Base-by-base conservation (phyloP, 2,113 vertebrate species). In the Noturus placidus region DNA sequence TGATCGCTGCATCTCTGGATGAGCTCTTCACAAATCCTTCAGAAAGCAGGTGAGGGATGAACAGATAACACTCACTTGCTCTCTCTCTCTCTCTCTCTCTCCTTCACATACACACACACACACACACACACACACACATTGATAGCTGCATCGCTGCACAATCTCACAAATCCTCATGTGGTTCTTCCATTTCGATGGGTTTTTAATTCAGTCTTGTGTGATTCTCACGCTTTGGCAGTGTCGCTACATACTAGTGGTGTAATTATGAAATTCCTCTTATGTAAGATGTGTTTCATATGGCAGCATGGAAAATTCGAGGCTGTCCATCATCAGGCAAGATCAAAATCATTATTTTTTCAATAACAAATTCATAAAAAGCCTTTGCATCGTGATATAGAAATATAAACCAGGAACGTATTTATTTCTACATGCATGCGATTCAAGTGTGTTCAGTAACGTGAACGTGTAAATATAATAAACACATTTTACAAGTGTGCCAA, bases 21-120 rank as follows among this genome's bases (percentile, higher is more conserved):
- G 79, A 81, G 79, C 56, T 81, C 10, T 81, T 81, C 25, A 81
- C 17, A 59, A 38, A 59, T 59, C 79, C 61, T 86, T 54, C 59
- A 80, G 76, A 50, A 69, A 59, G 79, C 54, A 81, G 79, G 79
- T 81, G 87, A n/a, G 38, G 86, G 86, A 87, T 87, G 20, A 76
- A 83, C 81, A 83, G 86, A 87, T 83, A 87, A 87, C 87, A 77
- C 70, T 33, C 59, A 20, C 56, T 59, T 8, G 6, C 13, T 54
- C 83, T 5, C 50, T 42, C 13, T 27, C 38, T 42, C 38, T 42
- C 38, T 5, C 38, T 42, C 30, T 14, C 22, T 61, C 3, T 42
- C 38, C 5, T 5, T 42, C 74, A 1, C 83, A 35, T 50, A 54
- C 33, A 72, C 52, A 59, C 52, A 56, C 30, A 69, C 42, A 17